A percentile compares a stretch with the other conserved stretches of the same genome.
Evolutionary conservation across 2,797 vertebrate genomes (phyloP).

Genomic region (Centroberyx gerrardi): DNA sequence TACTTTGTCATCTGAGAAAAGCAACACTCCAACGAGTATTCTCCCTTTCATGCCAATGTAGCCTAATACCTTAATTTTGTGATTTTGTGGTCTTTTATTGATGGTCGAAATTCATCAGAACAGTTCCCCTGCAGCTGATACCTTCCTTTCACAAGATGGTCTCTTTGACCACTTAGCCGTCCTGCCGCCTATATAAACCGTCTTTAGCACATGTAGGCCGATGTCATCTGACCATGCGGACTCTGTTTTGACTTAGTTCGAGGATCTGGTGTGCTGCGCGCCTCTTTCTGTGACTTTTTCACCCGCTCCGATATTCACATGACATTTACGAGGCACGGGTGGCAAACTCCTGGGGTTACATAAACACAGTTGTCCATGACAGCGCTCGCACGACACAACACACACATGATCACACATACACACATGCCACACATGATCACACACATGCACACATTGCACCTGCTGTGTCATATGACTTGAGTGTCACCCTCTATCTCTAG

Average conservation of each 20-base stretch:
- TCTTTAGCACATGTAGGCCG: neutral
- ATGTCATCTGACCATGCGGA: neutral
- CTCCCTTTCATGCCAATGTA: too few relatives aligned
- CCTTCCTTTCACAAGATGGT: neutral
- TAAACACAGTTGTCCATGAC: slow-evolving; percentile 40
- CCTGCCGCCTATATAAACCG: neutral
- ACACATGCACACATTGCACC: slow-evolving; percentile 39
- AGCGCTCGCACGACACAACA: slow-evolving; percentile 6
- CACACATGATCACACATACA: slow-evolving; percentile 29
- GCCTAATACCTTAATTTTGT: too few relatives aligned
- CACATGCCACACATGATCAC: slow-evolving; percentile 19
- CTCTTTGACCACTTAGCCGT: neutral
- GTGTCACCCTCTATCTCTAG: slow-evolving; percentile 3
- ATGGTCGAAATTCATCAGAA: too few relatives aligned
- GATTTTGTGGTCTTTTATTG: too few relatives aligned
- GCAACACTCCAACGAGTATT: too few relatives aligned
- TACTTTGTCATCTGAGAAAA: too few relatives aligned
- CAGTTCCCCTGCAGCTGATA: too few relatives aligned
- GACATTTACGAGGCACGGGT: slow-evolving; percentile 54
- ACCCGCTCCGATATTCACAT: neutral
- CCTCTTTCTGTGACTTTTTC: slow-evolving; percentile 21
- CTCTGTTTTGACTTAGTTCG: slow-evolving; percentile 8
- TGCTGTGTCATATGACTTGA: slow-evolving; percentile 47
- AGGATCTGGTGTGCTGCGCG: slow-evolving; percentile 1
- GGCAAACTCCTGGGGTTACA: slow-evolving; percentile 42